phyloP scores from a whole-genome alignment of 1,140 invertebrate species.

The Neodiprion fabricii region DNA sequence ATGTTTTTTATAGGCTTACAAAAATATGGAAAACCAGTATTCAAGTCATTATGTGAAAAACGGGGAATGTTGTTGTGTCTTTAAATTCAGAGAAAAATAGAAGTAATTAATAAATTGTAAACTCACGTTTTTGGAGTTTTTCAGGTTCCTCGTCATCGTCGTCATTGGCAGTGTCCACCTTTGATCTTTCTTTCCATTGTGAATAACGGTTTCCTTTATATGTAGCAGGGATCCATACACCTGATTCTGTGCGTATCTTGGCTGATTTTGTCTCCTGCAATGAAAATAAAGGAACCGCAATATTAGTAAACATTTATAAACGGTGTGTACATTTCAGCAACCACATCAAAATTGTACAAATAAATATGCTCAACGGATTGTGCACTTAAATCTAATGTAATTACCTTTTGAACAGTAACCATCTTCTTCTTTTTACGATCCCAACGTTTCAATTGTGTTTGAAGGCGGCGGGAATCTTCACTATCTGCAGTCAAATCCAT shows the following conservation, averaged over 20 bases:
- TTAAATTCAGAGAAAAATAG: background rate
- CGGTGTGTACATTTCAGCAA: conserved; percentile 11
- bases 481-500: conserved; percentile 85
- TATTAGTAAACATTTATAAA: conserved; percentile 19
- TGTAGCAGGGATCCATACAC: conserved; percentile 90
- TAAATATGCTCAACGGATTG: conserved; percentile 15
- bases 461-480: conserved; percentile 67
- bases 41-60: too few species aligned
- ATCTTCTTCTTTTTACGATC: conserved; percentile 94
- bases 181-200: conserved; percentile 86
- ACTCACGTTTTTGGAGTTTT: conserved; percentile 46
- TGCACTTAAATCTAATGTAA: conserved; percentile 23
- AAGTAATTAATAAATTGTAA: background rate
- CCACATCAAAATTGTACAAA: background rate
- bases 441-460: conserved; percentile 75
- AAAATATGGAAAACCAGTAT: too few species aligned
- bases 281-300: conserved; percentile 29
- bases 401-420: conserved; percentile 73
- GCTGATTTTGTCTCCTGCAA: conserved; percentile 67
- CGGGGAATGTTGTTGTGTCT: background rate
- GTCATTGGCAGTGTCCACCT: conserved; percentile 68
- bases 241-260: conserved; percentile 95
- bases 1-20: too few species aligned
- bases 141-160: conserved; percentile 68
- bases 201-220: conserved; percentile 92